Conservation (phyloP, 2,113 vertebrate genomes). For the Casuarius casuarius region DNA sequence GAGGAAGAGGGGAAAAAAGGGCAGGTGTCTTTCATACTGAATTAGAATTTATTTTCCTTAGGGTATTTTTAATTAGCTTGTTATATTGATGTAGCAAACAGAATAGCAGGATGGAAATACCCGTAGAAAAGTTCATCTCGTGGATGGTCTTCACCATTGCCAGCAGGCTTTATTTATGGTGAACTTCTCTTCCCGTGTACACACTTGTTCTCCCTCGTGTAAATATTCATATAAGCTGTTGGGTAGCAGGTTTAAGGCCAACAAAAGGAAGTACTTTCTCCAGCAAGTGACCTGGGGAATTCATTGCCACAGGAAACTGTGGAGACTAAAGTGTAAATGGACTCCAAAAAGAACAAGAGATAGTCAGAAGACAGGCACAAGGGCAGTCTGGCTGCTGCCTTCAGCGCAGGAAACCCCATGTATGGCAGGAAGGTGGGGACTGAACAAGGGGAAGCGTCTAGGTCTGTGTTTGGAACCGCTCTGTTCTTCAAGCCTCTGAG, state of each 20-base stretch:
- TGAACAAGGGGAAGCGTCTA: not conserved
- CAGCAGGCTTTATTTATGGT: not conserved
- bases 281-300: not conserved
- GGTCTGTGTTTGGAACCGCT: fast-evolving
- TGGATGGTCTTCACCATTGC: not conserved
- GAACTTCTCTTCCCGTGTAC: not conserved
- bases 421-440: not conserved
- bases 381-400: not conserved
- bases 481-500: not conserved
- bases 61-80: not conserved
- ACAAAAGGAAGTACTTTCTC: slow-evolving; percentile 29
- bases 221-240: not conserved
- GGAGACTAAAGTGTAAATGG: not conserved
- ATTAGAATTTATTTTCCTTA: not conserved
- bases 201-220: not conserved
- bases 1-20: not conserved
- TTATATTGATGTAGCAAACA: not conserved
- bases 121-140: not conserved
- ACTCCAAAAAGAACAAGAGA: not conserved
- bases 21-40: not conserved
- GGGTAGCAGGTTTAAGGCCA: slow-evolving; percentile 3
- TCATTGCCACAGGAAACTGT: not conserved
- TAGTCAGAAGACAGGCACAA: not conserved
- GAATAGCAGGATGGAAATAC: slow-evolving; percentile 1
- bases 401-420: not conserved